phyloP scores from a whole-genome alignment of 2,113 vertebrate genomes.

The Neodontobutis hainanensis region DNA sequence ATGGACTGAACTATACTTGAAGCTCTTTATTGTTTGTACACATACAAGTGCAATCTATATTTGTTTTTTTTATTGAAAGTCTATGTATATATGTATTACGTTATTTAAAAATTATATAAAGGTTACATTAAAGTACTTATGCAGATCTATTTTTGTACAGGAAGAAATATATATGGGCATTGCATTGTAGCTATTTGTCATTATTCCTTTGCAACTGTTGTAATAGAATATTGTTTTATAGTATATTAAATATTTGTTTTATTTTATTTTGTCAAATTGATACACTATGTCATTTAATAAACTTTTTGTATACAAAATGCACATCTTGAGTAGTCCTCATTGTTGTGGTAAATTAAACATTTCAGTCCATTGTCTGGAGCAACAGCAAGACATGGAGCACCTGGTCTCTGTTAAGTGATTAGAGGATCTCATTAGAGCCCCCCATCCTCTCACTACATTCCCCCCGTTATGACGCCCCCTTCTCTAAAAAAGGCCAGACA shows the following conservation, averaged over 20 bases:
- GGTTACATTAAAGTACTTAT: slow-evolving; percentile 80
- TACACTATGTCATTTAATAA: slow-evolving; percentile 86
- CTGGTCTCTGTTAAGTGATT: slow-evolving; percentile 71
- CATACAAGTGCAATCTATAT: slow-evolving; percentile 94
- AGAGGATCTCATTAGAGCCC: slow-evolving; percentile 68
- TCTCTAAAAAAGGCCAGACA: slow-evolving; percentile 37
- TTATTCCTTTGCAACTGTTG: slow-evolving; percentile 79
- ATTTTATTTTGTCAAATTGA: slow-evolving; percentile 83
- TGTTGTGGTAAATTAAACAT: slow-evolving; percentile 44
- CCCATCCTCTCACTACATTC: slow-evolving; percentile 51
- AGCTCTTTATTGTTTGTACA: slow-evolving; percentile 83
- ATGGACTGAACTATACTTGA: slow-evolving; percentile 93
- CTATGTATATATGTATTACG: slow-evolving; percentile 84
- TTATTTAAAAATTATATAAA: slow-evolving; percentile 93
- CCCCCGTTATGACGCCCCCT: slow-evolving; percentile 53
- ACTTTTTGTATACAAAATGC: slow-evolving; percentile 76
- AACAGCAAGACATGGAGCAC: slow-evolving; percentile 54
- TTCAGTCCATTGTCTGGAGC: slow-evolving; percentile 53
- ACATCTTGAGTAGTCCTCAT: slow-evolving; percentile 50
- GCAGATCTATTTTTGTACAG: slow-evolving; percentile 97
- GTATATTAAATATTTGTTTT: slow-evolving; percentile 82
- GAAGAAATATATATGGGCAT: slow-evolving; percentile 93
- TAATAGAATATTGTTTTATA: slow-evolving; percentile 78
- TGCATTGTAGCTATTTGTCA: slow-evolving; percentile 89
- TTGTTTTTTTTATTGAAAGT: slow-evolving; percentile 73